phyloP scores from a whole-genome alignment of 2,113 vertebrate genomes.

The Oriolus oriolus region DNA sequence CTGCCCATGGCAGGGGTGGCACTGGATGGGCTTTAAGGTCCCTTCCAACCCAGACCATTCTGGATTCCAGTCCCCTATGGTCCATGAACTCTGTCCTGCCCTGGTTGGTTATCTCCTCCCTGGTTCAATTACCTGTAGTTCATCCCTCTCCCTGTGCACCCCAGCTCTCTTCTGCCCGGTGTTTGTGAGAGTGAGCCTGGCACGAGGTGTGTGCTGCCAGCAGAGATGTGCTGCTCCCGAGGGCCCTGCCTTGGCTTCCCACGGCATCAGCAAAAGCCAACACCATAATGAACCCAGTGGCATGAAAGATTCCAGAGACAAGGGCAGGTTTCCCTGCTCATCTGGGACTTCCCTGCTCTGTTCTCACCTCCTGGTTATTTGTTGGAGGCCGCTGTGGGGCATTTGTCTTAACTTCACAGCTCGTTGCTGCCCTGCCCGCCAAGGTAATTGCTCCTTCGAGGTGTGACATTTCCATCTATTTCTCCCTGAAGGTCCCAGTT shows the following conservation, averaged over 20 bases:
- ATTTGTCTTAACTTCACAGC: conserved; percentile 27
- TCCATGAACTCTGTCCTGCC: background rate
- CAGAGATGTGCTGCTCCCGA: background rate
- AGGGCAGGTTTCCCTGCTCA: background rate
- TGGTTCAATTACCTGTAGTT: background rate
- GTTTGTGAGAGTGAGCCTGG: background rate
- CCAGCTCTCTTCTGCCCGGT: rapidly evolving
- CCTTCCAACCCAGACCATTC: background rate
- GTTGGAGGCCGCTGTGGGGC: background rate
- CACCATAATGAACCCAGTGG: background rate
- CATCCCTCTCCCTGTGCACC: background rate
- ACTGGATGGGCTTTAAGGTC: background rate
- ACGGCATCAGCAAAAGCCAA: background rate
- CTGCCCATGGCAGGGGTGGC: background rate
- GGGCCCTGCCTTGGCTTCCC: background rate
- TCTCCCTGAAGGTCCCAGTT: background rate
- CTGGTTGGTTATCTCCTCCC: background rate
- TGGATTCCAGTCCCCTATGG: background rate
- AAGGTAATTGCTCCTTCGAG: background rate
- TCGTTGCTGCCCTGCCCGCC: background rate
- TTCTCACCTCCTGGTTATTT: background rate
- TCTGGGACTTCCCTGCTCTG: background rate
- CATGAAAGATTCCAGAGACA: background rate
- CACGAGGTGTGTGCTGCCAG: rapidly evolving
- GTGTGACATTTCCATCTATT: background rate